Evolutionary conservation across 2,888 invertebrate species (phyloP).

Genomic region (Fragum whitleyi): DNA sequence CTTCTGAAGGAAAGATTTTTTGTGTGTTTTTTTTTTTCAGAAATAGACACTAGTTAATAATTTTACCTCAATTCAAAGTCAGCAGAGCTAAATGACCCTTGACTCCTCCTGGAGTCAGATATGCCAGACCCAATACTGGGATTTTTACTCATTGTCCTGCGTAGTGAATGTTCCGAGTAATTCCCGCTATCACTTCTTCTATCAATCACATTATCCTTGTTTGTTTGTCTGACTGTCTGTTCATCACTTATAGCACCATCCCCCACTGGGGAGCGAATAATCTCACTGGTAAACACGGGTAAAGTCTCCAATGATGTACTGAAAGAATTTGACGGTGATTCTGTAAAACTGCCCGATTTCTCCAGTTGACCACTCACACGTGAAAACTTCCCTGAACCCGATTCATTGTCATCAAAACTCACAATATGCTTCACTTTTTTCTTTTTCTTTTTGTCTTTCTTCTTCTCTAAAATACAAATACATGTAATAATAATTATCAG

Average conservation of each 20-base stretch:
- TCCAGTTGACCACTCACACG: constrained; percentile 45
- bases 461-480: constrained; percentile 66
- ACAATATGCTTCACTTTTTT: constrained; percentile 89
- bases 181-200: constrained; percentile 25
- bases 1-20: too few relatives aligned
- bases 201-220: constrained; percentile 1
- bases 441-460: constrained; percentile 86
- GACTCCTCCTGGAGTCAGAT: constrained; percentile 59
- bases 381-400: constrained; percentile 57
- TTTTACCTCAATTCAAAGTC: constrained; percentile 74
- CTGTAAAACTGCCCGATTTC: constrained; percentile 49
- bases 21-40: too few relatives aligned
- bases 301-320: constrained; percentile 29
- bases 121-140: constrained; percentile 67
- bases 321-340: constrained; percentile 38
- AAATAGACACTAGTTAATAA: too few relatives aligned
- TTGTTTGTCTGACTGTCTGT: not conserved
- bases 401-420: constrained; percentile 89
- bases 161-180: constrained; percentile 19
- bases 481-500: too few relatives aligned
- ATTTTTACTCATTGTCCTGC: constrained; percentile 47
- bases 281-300: constrained; percentile 27
- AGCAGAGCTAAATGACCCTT: constrained; percentile 73
- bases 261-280: not conserved
- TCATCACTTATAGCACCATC: constrained; percentile 1